Evolutionary conservation across 1,140 invertebrate species (phyloP).

Genomic region (Drosophila bifasciata): DNA sequence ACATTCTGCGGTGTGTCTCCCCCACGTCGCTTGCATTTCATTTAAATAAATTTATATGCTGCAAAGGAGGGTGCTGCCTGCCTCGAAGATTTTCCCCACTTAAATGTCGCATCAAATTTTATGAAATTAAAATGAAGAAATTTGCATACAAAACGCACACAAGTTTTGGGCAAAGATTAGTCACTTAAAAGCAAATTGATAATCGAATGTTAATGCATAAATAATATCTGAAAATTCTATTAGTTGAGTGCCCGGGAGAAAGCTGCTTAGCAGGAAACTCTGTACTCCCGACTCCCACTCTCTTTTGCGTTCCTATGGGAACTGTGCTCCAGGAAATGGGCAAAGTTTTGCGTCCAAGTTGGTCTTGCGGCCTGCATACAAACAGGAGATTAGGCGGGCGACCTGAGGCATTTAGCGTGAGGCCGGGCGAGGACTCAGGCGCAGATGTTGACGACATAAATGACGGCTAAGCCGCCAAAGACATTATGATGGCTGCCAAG

Average conservation of each 20-base stretch:
- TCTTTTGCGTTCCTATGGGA: too few species aligned
- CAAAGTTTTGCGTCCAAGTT: constrained; percentile 34
- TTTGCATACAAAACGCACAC: constrained; percentile 28
- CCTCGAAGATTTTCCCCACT: constrained; percentile 28
- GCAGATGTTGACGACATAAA: constrained; percentile 53
- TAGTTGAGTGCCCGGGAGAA: neutral
- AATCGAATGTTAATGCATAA: constrained; percentile 28
- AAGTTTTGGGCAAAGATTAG: neutral
- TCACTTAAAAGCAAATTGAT: constrained; percentile 15
- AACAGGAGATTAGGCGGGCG: constrained; percentile 60
- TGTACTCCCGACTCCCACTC: neutral
- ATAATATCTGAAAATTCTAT: constrained; percentile 20
- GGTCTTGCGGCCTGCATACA: constrained; percentile 57
- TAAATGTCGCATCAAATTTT: constrained; percentile 24
- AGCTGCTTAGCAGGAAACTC: neutral
- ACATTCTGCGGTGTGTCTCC: constrained; percentile 3
- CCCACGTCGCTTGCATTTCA: constrained; percentile 21
- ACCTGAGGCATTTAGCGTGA: constrained; percentile 45
- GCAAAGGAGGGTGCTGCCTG: constrained; percentile 9
- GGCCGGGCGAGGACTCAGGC: constrained; percentile 50
- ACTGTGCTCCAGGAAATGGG: neutral
- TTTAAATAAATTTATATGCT: constrained; percentile 59
- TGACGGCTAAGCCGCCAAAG: constrained; percentile 43
- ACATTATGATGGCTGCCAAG: constrained; percentile 31
- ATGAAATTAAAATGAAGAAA: constrained; percentile 28